phyloP scores from a whole-genome alignment of 2,888 invertebrate species.

The Metopia argyrocephala region DNA sequence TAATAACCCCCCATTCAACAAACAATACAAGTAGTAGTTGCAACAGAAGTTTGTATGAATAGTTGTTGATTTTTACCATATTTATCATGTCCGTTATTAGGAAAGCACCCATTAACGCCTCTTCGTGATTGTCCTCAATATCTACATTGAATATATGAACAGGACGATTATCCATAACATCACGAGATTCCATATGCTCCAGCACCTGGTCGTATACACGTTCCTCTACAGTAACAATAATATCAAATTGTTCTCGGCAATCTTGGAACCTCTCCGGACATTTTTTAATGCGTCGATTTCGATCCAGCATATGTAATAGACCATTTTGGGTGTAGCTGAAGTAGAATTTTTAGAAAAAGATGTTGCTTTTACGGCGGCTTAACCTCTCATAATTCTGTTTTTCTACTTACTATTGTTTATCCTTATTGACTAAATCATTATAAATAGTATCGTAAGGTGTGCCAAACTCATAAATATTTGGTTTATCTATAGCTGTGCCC shows the following conservation, averaged over 20 bases:
- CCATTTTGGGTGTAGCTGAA: slow-evolving; percentile 97
- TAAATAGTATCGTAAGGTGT: slow-evolving; percentile 97
- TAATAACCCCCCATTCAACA: slow-evolving; percentile 21
- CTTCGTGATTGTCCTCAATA: slow-evolving; percentile 99
- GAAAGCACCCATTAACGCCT: slow-evolving; percentile 99
- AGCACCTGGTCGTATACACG: slow-evolving; percentile 98
- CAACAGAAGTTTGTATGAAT: slow-evolving; percentile 45
- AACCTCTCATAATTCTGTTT: not conserved
- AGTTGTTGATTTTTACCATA: slow-evolving; percentile 81
- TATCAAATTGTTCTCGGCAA: slow-evolving; percentile 93
- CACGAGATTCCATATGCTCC: slow-evolving; percentile 92
- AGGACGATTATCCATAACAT: slow-evolving; percentile 89
- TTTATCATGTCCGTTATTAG: slow-evolving; percentile 97
- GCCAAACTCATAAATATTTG: slow-evolving; percentile 98
- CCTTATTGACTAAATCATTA: slow-evolving; percentile 92
- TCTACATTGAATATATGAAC: slow-evolving; percentile 99
- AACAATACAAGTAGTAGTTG: slow-evolving; percentile 28
- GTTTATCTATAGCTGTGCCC: slow-evolving; percentile 94
- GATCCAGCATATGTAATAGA: slow-evolving; percentile 97
- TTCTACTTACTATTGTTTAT: slow-evolving; percentile 87
- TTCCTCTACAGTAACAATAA: slow-evolving; percentile 98
- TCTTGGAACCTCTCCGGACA: slow-evolving; percentile 97
- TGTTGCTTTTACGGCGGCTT: not conserved
- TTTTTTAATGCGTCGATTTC: slow-evolving; percentile 96
- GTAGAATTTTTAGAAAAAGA: slow-evolving; percentile 16